Evolutionary conservation across 2,888 invertebrate species (phyloP).

Genomic region (Scaptomyza caliginosa): DNA sequence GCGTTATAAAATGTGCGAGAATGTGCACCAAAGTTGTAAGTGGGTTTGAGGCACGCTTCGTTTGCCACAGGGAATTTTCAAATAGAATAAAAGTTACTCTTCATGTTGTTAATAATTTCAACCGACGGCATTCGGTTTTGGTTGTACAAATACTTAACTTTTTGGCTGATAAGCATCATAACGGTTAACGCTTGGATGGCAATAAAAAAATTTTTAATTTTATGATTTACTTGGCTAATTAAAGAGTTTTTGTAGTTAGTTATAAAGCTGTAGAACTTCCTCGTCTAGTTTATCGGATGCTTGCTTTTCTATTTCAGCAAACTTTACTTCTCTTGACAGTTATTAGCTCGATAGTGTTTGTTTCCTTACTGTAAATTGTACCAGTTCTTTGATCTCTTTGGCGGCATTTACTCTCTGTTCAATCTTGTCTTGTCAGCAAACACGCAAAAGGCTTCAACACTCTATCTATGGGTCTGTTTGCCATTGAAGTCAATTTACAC

Average conservation of each 20-base stretch:
- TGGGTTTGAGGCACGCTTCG: conserved; percentile 62
- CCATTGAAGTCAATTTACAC: conserved; percentile 22
- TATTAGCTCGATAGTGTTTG: neutral
- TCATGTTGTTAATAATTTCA: conserved; percentile 41
- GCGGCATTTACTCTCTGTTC: conserved; percentile 16
- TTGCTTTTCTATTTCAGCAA: neutral
- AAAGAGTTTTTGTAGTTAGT: neutral
- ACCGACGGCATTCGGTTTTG: conserved; percentile 8
- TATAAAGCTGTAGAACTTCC: neutral
- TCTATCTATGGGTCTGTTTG: conserved; percentile 20
- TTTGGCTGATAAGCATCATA: conserved; percentile 25
- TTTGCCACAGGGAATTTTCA: conserved; percentile 58
- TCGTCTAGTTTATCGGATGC: neutral
- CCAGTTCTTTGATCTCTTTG: conserved; percentile 41
- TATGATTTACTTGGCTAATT: neutral
- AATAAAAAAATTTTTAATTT: neutral
- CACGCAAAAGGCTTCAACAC: conserved; percentile 10
- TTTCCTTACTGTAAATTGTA: too few species aligned
- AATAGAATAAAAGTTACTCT: conserved; percentile 61
- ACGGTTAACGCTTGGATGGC: neutral
- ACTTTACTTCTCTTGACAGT: neutral
- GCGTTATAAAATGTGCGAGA: conserved; percentile 49
- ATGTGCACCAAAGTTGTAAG: conserved; percentile 60
- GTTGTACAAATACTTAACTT: neutral
- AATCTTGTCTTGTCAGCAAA: conserved; percentile 16